These are phyloP conservation scores for Melanotaenia maccullochi DNA, from an alignment of 2,797 vertebrate species.

Conservation along the genomic window DNA sequence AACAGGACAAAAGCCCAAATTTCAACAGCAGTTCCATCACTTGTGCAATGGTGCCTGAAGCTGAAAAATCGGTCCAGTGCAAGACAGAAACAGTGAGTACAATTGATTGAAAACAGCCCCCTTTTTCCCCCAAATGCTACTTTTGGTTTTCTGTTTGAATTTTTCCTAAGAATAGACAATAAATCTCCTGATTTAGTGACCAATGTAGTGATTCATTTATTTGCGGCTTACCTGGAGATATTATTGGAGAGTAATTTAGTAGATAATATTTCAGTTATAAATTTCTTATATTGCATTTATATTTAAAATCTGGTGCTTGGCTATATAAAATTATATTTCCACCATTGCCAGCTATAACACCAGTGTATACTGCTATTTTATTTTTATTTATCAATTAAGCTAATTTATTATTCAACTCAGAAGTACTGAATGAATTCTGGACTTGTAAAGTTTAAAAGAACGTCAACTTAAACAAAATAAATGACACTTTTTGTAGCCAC, in stretches of 20 bases:
- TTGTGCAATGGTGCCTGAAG: conserved; percentile 70
- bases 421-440: not conserved
- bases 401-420: not conserved
- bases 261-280: not conserved
- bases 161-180: not conserved
- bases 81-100: conserved; percentile 82
- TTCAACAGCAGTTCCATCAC: conserved; percentile 60
- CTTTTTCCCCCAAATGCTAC: not conserved
- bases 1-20: conserved; percentile 88
- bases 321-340: no score
- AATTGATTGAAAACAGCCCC: not conserved
- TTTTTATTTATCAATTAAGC: not conserved
- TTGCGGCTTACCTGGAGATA: not conserved
- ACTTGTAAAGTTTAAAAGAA: not conserved
- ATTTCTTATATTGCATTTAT: not conserved
- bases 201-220: not conserved
- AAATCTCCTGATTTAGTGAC: not conserved
- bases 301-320: not conserved
- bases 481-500: not conserved
- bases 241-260: no score
- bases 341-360: no score
- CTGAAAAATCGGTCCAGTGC: conserved; percentile 81
- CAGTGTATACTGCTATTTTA: not conserved
- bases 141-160: not conserved
- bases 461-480: not conserved